Evolutionary conservation across 2,797 vertebrate species (phyloP), one percentile per base, ranked within the genome.

Genomic region (Helicolenus hilgendorfi): DNA sequence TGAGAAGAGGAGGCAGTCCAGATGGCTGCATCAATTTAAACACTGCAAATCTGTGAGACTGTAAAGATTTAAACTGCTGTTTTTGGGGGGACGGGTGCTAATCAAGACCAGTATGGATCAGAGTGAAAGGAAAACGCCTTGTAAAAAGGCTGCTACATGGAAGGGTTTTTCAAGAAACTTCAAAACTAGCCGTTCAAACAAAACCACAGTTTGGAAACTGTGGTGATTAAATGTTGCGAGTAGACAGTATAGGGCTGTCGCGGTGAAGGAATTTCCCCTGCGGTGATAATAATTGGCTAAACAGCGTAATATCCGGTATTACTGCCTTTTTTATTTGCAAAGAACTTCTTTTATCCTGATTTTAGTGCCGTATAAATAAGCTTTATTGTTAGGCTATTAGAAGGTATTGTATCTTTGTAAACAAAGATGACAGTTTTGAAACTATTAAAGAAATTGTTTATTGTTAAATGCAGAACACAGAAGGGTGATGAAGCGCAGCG

Each of bases 21-120:
- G 91, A 93, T 89, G 90, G 89, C 78, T 11, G 59, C 20, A 58
- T 82, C 79, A 72, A 49, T 87, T 89, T 67, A 77, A 82, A 87
- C 77, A 59, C 55, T 33, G 62, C 36, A 81, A 81, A 86, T 85
- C 70, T 29, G 84, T 55, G 72, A 7, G 68, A 79, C 80, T 78
- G 85, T 60, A 81, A 77, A 81, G 71, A 84, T 84, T 84, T 77
- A 72, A 74, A 78, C 82, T 69, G 77, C 77, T 89, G 81, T 67
- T 78, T 78, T 84, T 56, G 27, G 4, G 27, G 24, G 20, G 53
- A 58, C 0, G 29, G 31, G 22, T 68, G 58, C 31, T 89, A 76
- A 92, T 86, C 84, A 87, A 64, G 58, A 71, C 33, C 41, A 81
- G 82, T 73, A 72, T 49, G 79, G 77, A 89, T 87, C 60, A 53